Conservation (phyloP, 2,113 vertebrate genomes). For the Crypturellus undulatus region DNA sequence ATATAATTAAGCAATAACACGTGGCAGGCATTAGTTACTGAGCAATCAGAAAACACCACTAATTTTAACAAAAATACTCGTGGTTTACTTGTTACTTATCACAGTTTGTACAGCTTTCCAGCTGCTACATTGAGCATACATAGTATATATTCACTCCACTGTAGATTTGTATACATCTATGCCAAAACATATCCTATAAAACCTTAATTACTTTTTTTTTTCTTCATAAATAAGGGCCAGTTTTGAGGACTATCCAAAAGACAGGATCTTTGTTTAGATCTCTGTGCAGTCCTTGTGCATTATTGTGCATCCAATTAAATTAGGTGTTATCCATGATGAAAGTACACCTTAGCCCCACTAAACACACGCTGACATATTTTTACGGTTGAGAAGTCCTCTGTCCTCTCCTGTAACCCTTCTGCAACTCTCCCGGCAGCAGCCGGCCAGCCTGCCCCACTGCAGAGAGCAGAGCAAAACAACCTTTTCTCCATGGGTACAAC, state of each 20-base stretch:
- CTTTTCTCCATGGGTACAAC: neutral
- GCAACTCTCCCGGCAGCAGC: neutral
- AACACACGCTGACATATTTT: neutral
- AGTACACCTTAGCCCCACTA: neutral
- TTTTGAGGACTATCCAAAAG: neutral
- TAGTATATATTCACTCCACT: neutral
- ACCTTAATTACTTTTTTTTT: constrained; percentile 22
- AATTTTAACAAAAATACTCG: neutral
- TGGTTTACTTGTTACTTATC: constrained; percentile 31
- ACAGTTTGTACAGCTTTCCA: constrained; percentile 35
- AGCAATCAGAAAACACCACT: constrained; percentile 14
- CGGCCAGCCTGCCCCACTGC: neutral
- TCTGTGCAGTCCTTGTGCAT: neutral
- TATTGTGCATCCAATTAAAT: neutral
- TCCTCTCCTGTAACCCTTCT: neutral
- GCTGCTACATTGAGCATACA: rapidly evolving
- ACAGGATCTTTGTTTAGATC: neutral
- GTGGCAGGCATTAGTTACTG: constrained; percentile 1
- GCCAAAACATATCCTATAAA: neutral
- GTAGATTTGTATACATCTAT: neutral
- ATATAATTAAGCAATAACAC: constrained; percentile 52
- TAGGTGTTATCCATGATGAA: neutral
- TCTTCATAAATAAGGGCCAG: constrained; percentile 8
- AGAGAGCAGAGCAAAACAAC: neutral
- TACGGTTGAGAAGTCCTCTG: neutral